Conservation (phyloP, 2,888 invertebrate species). For the Tenodera sinensis region DNA sequence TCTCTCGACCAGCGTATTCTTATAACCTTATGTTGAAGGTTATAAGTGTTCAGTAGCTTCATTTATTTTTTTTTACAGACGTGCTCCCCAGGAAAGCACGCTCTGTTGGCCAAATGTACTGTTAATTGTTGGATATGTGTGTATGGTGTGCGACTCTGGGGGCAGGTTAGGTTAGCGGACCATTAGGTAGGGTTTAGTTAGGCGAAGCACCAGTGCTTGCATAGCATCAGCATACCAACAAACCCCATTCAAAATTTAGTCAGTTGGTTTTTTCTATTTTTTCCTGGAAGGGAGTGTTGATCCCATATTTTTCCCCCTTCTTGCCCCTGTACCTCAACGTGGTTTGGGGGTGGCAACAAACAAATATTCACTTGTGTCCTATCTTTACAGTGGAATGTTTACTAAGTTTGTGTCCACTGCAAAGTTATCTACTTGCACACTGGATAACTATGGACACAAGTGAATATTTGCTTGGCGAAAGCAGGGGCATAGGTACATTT, state of each 20-base stretch:
- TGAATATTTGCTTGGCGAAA: no score
- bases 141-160: neutral
- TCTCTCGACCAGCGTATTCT: neutral
- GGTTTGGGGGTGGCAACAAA: neutral
- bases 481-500: no score
- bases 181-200: neutral
- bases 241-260: neutral
- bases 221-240: neutral
- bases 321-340: neutral
- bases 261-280: neutral
- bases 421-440: no score
- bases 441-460: no score
- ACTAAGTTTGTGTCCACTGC: no score
- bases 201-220: neutral
- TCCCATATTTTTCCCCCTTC: neutral
- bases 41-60: no score
- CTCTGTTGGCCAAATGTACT: neutral
- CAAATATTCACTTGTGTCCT: neutral
- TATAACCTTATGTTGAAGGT: neutral
- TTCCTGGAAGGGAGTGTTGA: neutral
- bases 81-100: neutral
- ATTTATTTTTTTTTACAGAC: neutral
- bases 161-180: neutral
- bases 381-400: no score
- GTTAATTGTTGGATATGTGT: neutral